phyloP scores from a whole-genome alignment of 1,140 invertebrate genomes.

The Trachymyrmex septentrionalis region DNA sequence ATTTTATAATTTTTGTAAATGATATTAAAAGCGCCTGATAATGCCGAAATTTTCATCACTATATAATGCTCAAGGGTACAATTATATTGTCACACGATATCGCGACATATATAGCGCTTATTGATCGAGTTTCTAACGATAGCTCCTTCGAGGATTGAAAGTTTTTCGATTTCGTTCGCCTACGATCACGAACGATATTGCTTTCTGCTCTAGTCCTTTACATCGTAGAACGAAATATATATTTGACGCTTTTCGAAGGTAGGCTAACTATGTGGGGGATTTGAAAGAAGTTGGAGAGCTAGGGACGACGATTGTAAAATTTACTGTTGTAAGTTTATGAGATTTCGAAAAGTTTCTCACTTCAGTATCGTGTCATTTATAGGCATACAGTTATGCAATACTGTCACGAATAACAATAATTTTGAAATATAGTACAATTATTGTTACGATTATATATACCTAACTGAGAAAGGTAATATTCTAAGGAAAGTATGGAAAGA shows the following conservation, averaged over 20 bases:
- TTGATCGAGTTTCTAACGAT: slow-evolving; percentile 71
- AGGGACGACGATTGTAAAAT: slow-evolving; percentile 47
- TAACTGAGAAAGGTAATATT: too few species aligned
- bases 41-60: not conserved
- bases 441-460: not conserved
- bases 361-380: not conserved
- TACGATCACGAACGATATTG: slow-evolving; percentile 66
- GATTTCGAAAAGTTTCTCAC: slow-evolving; percentile 33
- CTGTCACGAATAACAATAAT: slow-evolving; percentile 2
- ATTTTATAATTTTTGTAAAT: not conserved
- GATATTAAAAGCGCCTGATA: not conserved
- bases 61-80: slow-evolving; percentile 57
- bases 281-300: slow-evolving; percentile 39
- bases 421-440: not conserved
- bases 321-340: slow-evolving; percentile 35
- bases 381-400: not conserved
- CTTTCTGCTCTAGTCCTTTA: slow-evolving; percentile 46
- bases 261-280: slow-evolving; percentile 22
- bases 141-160: slow-evolving; percentile 72
- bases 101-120: slow-evolving; percentile 58
- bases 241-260: slow-evolving; percentile 45
- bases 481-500: too few species aligned
- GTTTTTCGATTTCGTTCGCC: slow-evolving; percentile 74
- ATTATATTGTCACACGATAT: slow-evolving; percentile 66
- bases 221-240: slow-evolving; percentile 49